Base-by-base conservation (phyloP, 1,140 invertebrate genomes). In the Drosophila navojoa region DNA sequence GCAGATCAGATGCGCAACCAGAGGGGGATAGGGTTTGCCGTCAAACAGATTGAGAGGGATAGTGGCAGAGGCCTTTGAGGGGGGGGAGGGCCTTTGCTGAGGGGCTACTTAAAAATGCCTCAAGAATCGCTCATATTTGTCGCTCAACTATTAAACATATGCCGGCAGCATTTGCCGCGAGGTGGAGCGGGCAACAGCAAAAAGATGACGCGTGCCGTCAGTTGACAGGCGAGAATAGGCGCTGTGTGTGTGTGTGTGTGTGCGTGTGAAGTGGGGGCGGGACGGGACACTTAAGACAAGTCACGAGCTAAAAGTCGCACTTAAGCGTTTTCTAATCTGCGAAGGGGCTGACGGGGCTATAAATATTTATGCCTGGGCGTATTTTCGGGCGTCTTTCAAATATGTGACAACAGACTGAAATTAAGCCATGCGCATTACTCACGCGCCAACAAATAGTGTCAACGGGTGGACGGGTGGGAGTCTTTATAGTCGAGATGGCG, bases 261-360 rank as follows among this genome's bases (percentile, higher is more conserved):
- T 32, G 32, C 6, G 38, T 47, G 64, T 3, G 53, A 15, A 25
- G 19, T 44, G 32, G 47, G 47, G 19, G 1, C n/a, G 7, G 38
- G 11, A 11, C 13, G 45, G 58, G 55, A 75, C 85, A 90, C 84
- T 89, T 89, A 89, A 79, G 84, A 90, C 84, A 85, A 89, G 84
- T 89, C 84, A 89, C 84, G 84, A 89, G 84, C 80, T 85, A 90
- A 89, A 89, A 90, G 84, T 89, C 84, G 85, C 80, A 85, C 85
- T 89, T 89, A 84, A 89, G 84, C 85, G 84, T 82, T 87, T 84
- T 84, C 84, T 84, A 87, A 87, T 84, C 84, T 87, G 52, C 59
- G 63, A 76, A 81, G 81, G 81, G 81, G 78, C 75, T 86, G 79
- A 44, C 57, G 60, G 15, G 44, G 38, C 82, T 86, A 87, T 86